Evolutionary conservation across 2,113 vertebrate species (phyloP).

Genomic region (Ictalurus punctatus): DNA sequence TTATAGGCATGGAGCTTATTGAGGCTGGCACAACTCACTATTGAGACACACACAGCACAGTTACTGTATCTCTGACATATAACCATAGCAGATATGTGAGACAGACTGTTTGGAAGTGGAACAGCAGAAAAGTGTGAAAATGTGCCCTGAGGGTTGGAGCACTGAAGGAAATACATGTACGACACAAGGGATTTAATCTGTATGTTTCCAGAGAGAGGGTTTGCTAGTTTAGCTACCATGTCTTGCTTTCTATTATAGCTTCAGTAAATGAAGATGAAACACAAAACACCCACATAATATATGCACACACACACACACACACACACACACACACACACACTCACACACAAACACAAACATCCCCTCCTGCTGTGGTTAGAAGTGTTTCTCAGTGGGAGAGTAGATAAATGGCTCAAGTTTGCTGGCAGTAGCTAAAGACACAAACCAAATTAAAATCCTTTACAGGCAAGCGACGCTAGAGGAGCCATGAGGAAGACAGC

Average conservation of each 20-base stretch:
- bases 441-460: slow-evolving; percentile 69
- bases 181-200: background rate
- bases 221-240: background rate
- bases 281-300: slow-evolving; percentile 14
- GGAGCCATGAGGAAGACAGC: slow-evolving; percentile 7
- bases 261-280: slow-evolving; percentile 3
- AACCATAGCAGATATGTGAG: background rate
- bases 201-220: background rate
- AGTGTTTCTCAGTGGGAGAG: slow-evolving; percentile 25
- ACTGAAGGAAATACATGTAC: background rate
- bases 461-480: slow-evolving; percentile 29
- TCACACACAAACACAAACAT: background rate
- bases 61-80: background rate
- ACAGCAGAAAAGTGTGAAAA: background rate
- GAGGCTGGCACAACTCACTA: background rate
- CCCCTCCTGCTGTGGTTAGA: background rate
- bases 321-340: slow-evolving; percentile 29
- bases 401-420: slow-evolving; percentile 67
- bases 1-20: background rate
- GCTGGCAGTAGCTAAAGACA: slow-evolving; percentile 60
- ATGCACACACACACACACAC: slow-evolving; percentile 26
- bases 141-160: background rate
- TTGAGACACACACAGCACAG: background rate
- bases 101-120: background rate
- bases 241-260: background rate